phyloP scores from a whole-genome alignment of 2,113 vertebrate species.

The Neotragus moschatus region DNA sequence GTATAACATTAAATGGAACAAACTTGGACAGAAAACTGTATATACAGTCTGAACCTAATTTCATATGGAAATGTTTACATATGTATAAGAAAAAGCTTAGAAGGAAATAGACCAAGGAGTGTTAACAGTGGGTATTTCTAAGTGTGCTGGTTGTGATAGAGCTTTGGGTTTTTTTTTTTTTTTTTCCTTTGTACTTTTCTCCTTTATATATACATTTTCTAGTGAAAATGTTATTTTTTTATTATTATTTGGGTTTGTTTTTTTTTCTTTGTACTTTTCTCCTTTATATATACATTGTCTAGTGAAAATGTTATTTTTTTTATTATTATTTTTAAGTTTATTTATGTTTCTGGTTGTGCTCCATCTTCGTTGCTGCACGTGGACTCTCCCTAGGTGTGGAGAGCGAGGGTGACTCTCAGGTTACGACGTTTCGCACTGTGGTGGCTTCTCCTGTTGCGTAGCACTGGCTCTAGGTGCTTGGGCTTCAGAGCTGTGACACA shows the following conservation, averaged over 20 bases:
- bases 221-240: no score
- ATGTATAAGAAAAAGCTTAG: neutral
- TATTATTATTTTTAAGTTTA: neutral
- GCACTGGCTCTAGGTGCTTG: rapidly evolving
- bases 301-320: neutral
- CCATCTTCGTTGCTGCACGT: neutral
- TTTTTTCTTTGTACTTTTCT: neutral
- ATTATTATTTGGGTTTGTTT: neutral
- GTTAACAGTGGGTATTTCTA: neutral
- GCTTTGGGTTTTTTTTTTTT: neutral
- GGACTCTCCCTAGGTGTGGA: neutral
- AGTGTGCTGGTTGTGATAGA: neutral
- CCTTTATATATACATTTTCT: neutral
- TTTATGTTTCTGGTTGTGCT: neutral
- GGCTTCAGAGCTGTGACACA: neutral
- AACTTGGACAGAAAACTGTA: neutral
- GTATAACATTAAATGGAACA: neutral
- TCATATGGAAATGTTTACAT: neutral
- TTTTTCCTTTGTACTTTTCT: neutral
- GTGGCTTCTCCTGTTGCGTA: rapidly evolving
- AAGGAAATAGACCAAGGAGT: neutral
- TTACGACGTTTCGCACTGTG: rapidly evolving
- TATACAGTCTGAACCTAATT: neutral
- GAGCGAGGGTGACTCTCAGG: rapidly evolving
- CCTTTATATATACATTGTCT: neutral